Percentiles rank a stretch among this genome's conserved stretches.
Evolutionary conservation across 2,888 invertebrate species (phyloP).

Genomic region (Trichogramma evanescens): DNA sequence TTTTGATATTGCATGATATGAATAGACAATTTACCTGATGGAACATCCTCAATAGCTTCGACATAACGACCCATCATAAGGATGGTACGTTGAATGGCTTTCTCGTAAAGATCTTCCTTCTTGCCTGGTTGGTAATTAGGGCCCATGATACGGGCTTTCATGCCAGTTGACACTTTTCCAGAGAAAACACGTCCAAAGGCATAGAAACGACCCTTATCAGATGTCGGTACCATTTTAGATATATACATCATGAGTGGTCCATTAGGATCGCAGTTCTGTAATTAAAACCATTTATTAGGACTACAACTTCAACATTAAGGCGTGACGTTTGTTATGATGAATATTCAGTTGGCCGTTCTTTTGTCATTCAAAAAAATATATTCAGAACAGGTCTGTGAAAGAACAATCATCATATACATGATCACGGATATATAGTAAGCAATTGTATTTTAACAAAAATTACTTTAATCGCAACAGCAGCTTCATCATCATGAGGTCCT

Average conservation of each 20-base stretch:
- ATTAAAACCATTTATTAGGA: constrained; percentile 16
- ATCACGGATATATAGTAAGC: constrained; percentile 1
- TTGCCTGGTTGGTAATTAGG: constrained; percentile 97
- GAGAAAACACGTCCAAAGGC: constrained; percentile 99
- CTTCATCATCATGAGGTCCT: constrained; percentile 94
- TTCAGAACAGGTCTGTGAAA: constrained; percentile 45
- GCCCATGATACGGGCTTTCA: constrained; percentile 97
- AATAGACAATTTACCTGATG: constrained; percentile 61
- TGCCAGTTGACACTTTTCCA: constrained; percentile 78
- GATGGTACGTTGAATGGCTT: constrained; percentile 98
- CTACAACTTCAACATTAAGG: constrained; percentile 4
- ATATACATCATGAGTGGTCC: constrained; percentile 99
- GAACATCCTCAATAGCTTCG: constrained; percentile 99
- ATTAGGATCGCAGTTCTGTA: constrained; percentile 84
- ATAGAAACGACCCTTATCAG: constrained; percentile 99
- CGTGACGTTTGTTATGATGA: neutral
- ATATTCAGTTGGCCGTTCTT: constrained; percentile 41
- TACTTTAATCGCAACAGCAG: constrained; percentile 80
- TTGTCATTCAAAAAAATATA: constrained; percentile 29
- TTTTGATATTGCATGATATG: neutral
- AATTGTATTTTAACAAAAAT: constrained; percentile 11
- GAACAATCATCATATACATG: constrained; percentile 39
- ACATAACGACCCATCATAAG: constrained; percentile 99
- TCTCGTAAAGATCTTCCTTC: constrained; percentile 98
- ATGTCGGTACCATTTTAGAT: constrained; percentile 99